These are phyloP conservation scores for Onychostoma macrolepis DNA, from an alignment of 2,113 vertebrate species.

Conservation along the genomic window DNA sequence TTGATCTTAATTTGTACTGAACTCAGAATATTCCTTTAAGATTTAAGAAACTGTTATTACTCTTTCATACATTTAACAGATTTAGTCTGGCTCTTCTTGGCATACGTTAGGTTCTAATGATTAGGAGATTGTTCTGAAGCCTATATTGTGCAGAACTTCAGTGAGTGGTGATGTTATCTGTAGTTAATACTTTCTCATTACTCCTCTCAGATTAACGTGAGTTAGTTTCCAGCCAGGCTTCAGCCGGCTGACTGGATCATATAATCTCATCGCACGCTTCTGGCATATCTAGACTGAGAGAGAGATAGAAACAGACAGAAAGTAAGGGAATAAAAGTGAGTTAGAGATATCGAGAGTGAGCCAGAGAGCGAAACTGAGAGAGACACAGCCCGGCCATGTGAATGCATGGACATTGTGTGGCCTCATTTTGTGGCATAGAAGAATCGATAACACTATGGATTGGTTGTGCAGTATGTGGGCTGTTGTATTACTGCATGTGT, in stretches of 20 bases:
- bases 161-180: slow-evolving; percentile 1
- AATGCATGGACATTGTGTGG: slow-evolving; percentile 55
- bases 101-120: background rate
- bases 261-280: slow-evolving; percentile 1
- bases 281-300: background rate
- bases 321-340: slow-evolving; percentile 13
- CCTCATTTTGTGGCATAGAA: slow-evolving; percentile 45
- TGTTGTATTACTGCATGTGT: slow-evolving; percentile 32
- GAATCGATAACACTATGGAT: slow-evolving; percentile 58
- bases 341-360: background rate
- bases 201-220: background rate
- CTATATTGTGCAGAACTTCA: background rate
- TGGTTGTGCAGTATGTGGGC: slow-evolving; percentile 36
- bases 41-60: background rate
- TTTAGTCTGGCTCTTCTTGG: background rate
- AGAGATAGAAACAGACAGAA: background rate
- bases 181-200: slow-evolving; percentile 28
- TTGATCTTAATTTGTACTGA: background rate
- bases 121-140: background rate
- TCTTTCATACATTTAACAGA: background rate
- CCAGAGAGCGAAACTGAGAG: background rate
- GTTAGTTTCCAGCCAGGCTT: background rate
- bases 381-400: slow-evolving; percentile 33
- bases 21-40: background rate
- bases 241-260: background rate